Evolutionary conservation across 2,888 invertebrate genomes (phyloP).

Genomic region (Labia minor): DNA sequence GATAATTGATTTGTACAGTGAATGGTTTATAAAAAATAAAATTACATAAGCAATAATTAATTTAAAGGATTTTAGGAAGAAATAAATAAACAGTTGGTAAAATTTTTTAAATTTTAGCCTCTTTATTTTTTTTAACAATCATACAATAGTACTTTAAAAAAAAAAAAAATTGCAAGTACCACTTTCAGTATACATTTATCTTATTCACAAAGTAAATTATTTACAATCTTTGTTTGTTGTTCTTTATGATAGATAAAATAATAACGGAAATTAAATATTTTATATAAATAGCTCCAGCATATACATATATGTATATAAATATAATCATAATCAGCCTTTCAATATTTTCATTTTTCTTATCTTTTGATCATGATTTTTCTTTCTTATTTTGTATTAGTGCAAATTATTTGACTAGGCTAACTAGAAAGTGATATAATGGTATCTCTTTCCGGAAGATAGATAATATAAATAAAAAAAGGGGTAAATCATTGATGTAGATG

Average conservation of each 20-base stretch:
- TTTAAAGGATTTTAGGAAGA: neutral
- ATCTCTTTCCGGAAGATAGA: neutral
- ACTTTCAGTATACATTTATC: neutral
- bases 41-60: too few species aligned
- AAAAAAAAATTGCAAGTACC: neutral
- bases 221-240: neutral
- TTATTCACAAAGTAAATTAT: slow-evolving; percentile 3
- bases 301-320: neutral
- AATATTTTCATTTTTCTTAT: neutral
- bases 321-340: neutral
- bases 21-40: too few species aligned
- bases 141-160: neutral
- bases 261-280: neutral
- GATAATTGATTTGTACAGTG: too few species aligned
- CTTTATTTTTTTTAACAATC: slow-evolving; percentile 4
- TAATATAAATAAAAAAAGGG: neutral
- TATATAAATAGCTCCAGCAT: neutral
- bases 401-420: slow-evolving; percentile 3
- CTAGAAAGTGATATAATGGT: neutral
- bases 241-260: neutral
- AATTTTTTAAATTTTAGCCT: neutral
- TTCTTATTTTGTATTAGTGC: neutral
- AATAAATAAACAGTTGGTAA: too few species aligned
- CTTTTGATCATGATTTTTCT: neutral
- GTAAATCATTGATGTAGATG: too few species aligned